Conservation (phyloP, 2,797 vertebrate genomes). For the Protonibea diacanthus region DNA sequence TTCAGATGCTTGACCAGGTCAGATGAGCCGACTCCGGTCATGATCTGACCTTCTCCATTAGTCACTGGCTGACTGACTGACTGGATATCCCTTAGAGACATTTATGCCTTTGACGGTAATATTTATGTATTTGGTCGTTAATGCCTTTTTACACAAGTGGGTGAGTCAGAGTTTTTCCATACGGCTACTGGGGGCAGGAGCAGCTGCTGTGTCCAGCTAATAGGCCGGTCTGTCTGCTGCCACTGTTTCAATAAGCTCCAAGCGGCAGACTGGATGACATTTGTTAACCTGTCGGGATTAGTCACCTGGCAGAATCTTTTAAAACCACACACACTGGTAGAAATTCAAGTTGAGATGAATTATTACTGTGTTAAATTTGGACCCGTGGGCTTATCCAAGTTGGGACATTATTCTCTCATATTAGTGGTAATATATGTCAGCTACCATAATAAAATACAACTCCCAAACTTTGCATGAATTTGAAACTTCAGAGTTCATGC, state of each 20-base stretch:
- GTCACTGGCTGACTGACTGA: conserved; percentile 67
- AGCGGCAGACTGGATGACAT: conserved; percentile 70
- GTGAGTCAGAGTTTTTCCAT: conserved; percentile 84
- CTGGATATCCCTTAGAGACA: conserved; percentile 66
- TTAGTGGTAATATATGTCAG: conserved; percentile 58
- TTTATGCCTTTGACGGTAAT: conserved; percentile 72
- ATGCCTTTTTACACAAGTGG: conserved; percentile 74
- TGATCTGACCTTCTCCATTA: conserved; percentile 71
- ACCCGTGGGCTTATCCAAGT: conserved; percentile 36
- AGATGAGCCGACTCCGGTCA: conserved; percentile 63
- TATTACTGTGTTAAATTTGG: conserved; percentile 57
- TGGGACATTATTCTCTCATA: conserved; percentile 52
- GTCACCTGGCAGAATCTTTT: conserved; percentile 66
- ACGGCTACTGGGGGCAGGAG: conserved; percentile 72
- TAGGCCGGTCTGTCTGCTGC: conserved; percentile 65
- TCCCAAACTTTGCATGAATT: conserved; percentile 41
- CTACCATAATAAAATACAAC: conserved; percentile 55
- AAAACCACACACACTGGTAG: conserved; percentile 60
- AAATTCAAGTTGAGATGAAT: conserved; percentile 64
- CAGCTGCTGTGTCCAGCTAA: conserved; percentile 64
- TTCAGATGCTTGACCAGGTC: conserved; percentile 75
- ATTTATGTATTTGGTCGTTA: conserved; percentile 79
- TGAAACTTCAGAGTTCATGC: conserved; percentile 45
- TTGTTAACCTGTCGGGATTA: conserved; percentile 76
- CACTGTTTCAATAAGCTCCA: conserved; percentile 62